Base-by-base conservation (phyloP, 1,140 invertebrate genomes). In the Teleogryllus occipitalis region DNA sequence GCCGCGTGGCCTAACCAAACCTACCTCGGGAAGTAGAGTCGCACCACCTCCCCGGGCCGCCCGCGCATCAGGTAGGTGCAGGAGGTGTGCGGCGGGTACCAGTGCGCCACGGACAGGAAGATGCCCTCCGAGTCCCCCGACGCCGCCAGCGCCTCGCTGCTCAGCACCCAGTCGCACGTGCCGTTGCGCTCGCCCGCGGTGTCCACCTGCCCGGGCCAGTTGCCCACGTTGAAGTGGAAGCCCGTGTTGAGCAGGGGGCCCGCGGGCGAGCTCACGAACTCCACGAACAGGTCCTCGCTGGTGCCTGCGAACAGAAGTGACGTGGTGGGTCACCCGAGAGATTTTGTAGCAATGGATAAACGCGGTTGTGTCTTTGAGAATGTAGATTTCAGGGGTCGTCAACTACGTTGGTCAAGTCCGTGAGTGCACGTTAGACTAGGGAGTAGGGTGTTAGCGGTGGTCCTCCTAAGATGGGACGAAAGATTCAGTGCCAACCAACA, bases 221-320 rank as follows among this genome's bases (percentile, higher is more conserved):
- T 96, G 76, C 95, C 95, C 27, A 96, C 95, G 86, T 96, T 96
- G 88, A 97, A 97, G 85, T 96, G 95, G 84, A 97, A 97, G 0
- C 95, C 95, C 0, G 95, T 96, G 84, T 96, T 96, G 14, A 97
- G 88, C 15, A 97, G 86, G 0, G 95, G 95, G 18, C 95, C 93
- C 81, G 96, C 95, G 54, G 94, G 91, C 6, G 96, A 97, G 14
- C 93, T 96, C 27, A 97, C 92, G 84, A 97, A 97, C 85, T 97
- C 95, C 6, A 97, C 94, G 83, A 95, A 95, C 78, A 97, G 88
- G 83, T 96, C 94, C 81, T 94, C 92, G 39, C 95, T 95, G 18
- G 95, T 96, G 10, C 79, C 54, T 65, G 54, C 54, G 54, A 65
- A 18, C 1, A 7, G 54, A 18, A 7, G 2, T 14, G 10, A 65